Evolutionary conservation across 1,140 invertebrate genomes (phyloP), one percentile per base, ranked within the genome.

Genomic region (Armadillidium nasatum): DNA sequence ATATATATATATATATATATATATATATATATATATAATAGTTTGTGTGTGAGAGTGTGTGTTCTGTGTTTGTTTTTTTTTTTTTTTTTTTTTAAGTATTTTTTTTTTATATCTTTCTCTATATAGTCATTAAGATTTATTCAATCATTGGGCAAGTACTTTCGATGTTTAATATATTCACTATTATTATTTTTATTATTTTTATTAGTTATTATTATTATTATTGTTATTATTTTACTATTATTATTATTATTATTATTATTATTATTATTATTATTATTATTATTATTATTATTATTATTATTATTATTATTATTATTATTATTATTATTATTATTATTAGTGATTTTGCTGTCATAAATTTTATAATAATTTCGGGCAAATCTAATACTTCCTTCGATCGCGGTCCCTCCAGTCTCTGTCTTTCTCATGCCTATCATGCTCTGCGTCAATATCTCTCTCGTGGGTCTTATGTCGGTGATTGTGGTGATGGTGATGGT

Each of bases 401-500:
- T 76, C 75, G 10, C 76, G 71, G 70, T 79, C 72, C 23, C 72
- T 50, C 76, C 76, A 72, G 71, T 77, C 78, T 11, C 74, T 74
- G 50, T 79, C 78, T 6, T 73, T 50, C 23, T 74, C 72, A 22
- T 72, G 73, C 21, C 72, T 75, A 67, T 77, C 74, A 21, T 72
- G 73, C 21, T 76, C 76, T 19, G 72, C 69, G 22, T 75, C 72
- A 11, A 66, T 71, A 0, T 73, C 76, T 13, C 73, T 22, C 10
- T 82, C 77, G n/a, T 82, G 76, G 60, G 83, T 81, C 50, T 85
- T 82, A 76, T 84, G 85, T 73, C 86, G 85, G 80, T 90, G 89
- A 84, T 93, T 91, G 82, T 93, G 91, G 81, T 93, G 92, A 77
- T 94, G 93, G 80, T 94, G 93, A 83, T 94, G 92, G 80, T 91